Evolutionary conservation across 2,888 invertebrate species (phyloP), one percentile per base, ranked within the genome.

Genomic region (Neelides folsomi): DNA sequence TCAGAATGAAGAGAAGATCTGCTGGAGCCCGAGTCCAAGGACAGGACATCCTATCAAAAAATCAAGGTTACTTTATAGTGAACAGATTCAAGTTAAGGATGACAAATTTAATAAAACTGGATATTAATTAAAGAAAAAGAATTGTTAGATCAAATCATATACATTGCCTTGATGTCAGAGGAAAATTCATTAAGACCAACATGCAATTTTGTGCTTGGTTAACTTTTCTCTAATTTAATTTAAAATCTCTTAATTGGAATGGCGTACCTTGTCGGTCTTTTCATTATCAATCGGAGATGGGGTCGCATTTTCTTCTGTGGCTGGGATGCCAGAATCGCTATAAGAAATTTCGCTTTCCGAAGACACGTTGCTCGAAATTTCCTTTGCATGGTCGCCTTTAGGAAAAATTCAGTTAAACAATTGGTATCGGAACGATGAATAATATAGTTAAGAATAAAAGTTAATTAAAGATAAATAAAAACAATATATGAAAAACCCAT

Each of bases 321-420:
- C 37, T n/a, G 64, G 62, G 27, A 61, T 47, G 36, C 64, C 64
- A n/a, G 62, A 62, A 48, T 64, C 64, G 8, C 62, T 56, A 46
- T 57, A 61, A 1, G 61, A 61, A 20, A 54, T 57, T 54, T 64
- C 64, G 42, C 62, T 62, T 20, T 56, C 62, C 2, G 64, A 64
- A 27, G 64, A 64, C 45, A 53, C 49, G 37, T 53, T 52, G 19
- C 52, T 53, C 38, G 55, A 47, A 39, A 56, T 50, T 52, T 54
- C 54, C 6, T 9, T 42, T 42, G 15, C 27, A 27, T 27, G 44
- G 45, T 15, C 6, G 20, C 36, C 41, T 40, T 42, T 47, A 19
- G 20, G 47, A 44, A 45, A 39, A 45, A 46, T n/a, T n/a, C n/a
- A n/a, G n/a, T n/a, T n/a, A 40, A 47, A 36, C 9, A 16, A 44